Percentiles rank a stretch among this genome's conserved stretches.
Evolutionary conservation across 2,888 invertebrate species (phyloP).

Genomic region (Caenorhabditis virilis): DNA sequence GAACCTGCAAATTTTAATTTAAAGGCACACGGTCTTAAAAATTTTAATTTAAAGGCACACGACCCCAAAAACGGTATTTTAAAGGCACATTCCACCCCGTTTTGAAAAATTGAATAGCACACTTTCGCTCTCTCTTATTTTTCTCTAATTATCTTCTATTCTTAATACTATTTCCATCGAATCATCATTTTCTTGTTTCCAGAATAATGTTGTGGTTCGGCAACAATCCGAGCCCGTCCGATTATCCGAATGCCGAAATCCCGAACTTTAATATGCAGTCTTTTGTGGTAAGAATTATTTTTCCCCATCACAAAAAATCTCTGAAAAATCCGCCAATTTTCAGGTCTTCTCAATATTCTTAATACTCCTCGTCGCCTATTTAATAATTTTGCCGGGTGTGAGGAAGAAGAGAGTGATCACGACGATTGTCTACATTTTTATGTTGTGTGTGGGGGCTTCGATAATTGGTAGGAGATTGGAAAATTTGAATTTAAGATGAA

Average conservation of each 20-base stretch:
- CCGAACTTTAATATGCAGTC: slow-evolving; percentile 43
- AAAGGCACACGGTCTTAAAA: too few relatives aligned
- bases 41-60: too few relatives aligned
- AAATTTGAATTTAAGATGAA: background rate
- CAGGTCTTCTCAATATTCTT: slow-evolving; percentile 57
- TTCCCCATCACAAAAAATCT: background rate
- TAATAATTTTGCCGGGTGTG: slow-evolving; percentile 63
- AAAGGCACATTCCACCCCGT: too few relatives aligned
- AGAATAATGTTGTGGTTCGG: slow-evolving; percentile 35
- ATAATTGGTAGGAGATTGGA: slow-evolving; percentile 46
- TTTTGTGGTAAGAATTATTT: slow-evolving; percentile 33
- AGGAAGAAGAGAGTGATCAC: slow-evolving; percentile 60
- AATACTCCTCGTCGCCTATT: slow-evolving; percentile 62
- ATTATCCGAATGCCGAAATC: slow-evolving; percentile 42
- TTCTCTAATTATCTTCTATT: too few relatives aligned
- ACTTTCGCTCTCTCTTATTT: too few relatives aligned
- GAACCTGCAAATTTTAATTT: too few relatives aligned
- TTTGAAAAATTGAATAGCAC: too few relatives aligned
- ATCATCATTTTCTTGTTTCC: too few relatives aligned
- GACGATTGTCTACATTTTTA: slow-evolving; percentile 54
- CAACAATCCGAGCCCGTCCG: slow-evolving; percentile 49
- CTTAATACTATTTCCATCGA: too few relatives aligned
- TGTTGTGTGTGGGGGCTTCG: slow-evolving; percentile 56
- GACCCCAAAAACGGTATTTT: too few relatives aligned
- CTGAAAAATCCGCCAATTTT: background rate